Evolutionary conservation across 2,797 vertebrate genomes (phyloP), one percentile per base, ranked within the genome.

Genomic region (Euthynnus affinis): DNA sequence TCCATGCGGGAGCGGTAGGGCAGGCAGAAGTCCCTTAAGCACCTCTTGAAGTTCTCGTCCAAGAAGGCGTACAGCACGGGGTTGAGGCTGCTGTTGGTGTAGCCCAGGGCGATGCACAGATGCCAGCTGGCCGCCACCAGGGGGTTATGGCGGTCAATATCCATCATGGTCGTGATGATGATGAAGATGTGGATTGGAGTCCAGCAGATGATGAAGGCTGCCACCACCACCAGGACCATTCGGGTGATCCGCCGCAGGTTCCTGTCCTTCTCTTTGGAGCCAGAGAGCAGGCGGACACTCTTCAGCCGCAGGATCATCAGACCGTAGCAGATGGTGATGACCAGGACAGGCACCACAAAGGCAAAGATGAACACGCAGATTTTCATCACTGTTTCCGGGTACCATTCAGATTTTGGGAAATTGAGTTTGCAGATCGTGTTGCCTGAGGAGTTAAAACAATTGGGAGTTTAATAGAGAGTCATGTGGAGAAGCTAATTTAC

Each of bases 41-140:
- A 99, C 82, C 98, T 95, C 90, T 98, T 99, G 95, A 99, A 99
- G 83, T 99, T 99, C 76, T 99, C 97, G 49, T 99, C 98, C 85
- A 99, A 89, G 92, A 99, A 98, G 52, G 98, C 98, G 0, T 99
- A 99, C 17, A 99, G 96, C 62, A 99, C 94, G 0, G 98, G 98
- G 90, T 99, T 99, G 87, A 99, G 96, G 86, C 98, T 99, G 95
- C 98, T 99, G 95, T 99, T 99, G 94, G 96, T 96, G 74, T 99
- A 99, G 60, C 98, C 98, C 79, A 99, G 92, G 1, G 98, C 98
- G 0, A 99, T 99, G 93, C 97, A 99, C 88, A 99, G 96, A 62
- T 99, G 98, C 96, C 98, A 97, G 92, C 96, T 94, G 76, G 96
- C 97, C 82, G 96, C 86, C 78, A 98, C 96, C 0, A 97, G 88